phyloP scores from a whole-genome alignment of 2,797 vertebrate genomes.

The Xyrichtys novacula region DNA sequence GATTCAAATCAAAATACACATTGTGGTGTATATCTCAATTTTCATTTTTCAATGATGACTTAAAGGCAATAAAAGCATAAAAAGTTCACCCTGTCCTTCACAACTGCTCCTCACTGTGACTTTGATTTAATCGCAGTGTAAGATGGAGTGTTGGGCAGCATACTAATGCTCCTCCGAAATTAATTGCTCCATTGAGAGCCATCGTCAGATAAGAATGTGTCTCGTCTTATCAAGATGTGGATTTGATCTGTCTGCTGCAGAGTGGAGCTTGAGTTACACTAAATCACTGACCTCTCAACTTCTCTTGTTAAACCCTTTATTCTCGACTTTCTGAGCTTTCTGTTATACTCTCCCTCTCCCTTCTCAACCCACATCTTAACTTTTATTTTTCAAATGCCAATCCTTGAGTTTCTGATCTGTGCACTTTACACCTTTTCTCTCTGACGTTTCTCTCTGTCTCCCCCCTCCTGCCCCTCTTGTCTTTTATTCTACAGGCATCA shows the following conservation, averaged over 20 bases:
- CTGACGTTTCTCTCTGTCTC: slow-evolving; percentile 30
- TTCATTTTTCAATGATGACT: no score
- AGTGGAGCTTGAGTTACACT: slow-evolving; percentile 57
- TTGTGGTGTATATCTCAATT: no score
- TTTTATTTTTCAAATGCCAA: slow-evolving; percentile 34
- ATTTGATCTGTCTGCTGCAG: slow-evolving; percentile 67
- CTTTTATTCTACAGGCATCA: slow-evolving; percentile 89
- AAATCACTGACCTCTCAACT: slow-evolving; percentile 73
- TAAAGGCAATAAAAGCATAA: slow-evolving; percentile 65
- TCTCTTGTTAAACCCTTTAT: slow-evolving; percentile 48
- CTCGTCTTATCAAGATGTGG: slow-evolving; percentile 70
- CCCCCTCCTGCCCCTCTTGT: slow-evolving; percentile 50
- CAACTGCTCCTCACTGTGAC: slow-evolving; percentile 67
- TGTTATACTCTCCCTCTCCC: slow-evolving; percentile 1
- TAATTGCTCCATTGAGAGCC: slow-evolving; percentile 71
- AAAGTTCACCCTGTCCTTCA: slow-evolving; percentile 79
- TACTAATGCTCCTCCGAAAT: slow-evolving; percentile 73
- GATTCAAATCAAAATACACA: slow-evolving; percentile 29
- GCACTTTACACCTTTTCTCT: not conserved
- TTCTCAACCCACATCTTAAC: slow-evolving; percentile 30
- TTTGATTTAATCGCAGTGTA: slow-evolving; percentile 80
- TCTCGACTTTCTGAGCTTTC: slow-evolving; percentile 9
- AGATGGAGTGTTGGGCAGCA: slow-evolving; percentile 60
- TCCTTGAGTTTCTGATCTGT: slow-evolving; percentile 13
- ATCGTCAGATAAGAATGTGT: slow-evolving; percentile 71